Evolutionary conservation across 2,113 vertebrate genomes (phyloP).

Genomic region (Andinoacara biseriatus): DNA sequence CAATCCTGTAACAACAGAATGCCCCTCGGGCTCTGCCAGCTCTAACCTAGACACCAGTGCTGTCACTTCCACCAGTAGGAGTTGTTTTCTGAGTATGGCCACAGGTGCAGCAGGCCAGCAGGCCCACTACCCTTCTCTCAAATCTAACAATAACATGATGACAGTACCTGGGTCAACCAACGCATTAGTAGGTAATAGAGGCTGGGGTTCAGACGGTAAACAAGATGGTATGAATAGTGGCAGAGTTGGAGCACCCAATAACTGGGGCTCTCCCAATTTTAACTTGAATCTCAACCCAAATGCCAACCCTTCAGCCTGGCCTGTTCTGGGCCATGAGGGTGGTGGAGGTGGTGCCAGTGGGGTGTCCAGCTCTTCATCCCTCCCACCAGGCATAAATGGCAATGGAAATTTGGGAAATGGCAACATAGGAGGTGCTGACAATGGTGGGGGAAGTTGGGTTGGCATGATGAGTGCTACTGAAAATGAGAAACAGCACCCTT

Average conservation of each 20-base stretch:
- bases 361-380: slow-evolving; percentile 63
- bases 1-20: slow-evolving; percentile 88
- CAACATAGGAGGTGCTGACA: slow-evolving; percentile 81
- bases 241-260: slow-evolving; percentile 84
- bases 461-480: slow-evolving; percentile 89
- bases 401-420: slow-evolving; percentile 84
- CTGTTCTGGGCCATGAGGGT: slow-evolving; percentile 94
- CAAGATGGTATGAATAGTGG: slow-evolving; percentile 89
- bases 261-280: slow-evolving; percentile 92
- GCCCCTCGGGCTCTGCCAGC: slow-evolving; percentile 86
- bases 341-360: slow-evolving; percentile 79
- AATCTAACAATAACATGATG: slow-evolving; percentile 87
- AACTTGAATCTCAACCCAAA: slow-evolving; percentile 98
- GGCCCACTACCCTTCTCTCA: slow-evolving; percentile 90
- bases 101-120: slow-evolving; percentile 90
- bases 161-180: slow-evolving; percentile 82
- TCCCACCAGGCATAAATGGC: slow-evolving; percentile 88
- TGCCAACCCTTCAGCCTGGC: slow-evolving; percentile 98
- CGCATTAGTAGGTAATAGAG: slow-evolving; percentile 68
- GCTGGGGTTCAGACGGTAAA: slow-evolving; percentile 90
- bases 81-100: slow-evolving; percentile 89
- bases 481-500: slow-evolving; percentile 90
- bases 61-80: slow-evolving; percentile 75
- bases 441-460: slow-evolving; percentile 87
- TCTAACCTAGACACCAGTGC: slow-evolving; percentile 85